Conservation (phyloP, 2,888 invertebrate genomes). For the Periphyllus acericola region DNA sequence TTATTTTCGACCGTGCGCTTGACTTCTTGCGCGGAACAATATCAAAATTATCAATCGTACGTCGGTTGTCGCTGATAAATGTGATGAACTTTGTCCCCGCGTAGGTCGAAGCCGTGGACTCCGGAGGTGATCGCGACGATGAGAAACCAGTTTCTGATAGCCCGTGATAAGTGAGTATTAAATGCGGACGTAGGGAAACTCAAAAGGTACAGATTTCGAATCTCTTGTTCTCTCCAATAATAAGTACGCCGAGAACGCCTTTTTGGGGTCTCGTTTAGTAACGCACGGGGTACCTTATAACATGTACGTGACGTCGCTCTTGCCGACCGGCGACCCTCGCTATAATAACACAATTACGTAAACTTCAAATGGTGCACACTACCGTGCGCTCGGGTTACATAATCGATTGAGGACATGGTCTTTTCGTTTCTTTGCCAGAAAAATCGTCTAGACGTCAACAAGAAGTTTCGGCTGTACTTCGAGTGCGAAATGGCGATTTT, state of each 20-base stretch:
- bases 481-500: conserved; percentile 45
- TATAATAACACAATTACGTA: background rate
- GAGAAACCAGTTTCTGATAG: conserved; percentile 43
- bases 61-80: conserved; percentile 43
- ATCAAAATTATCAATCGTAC: too few species aligned
- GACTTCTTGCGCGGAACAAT: too few species aligned
- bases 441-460: conserved; percentile 52
- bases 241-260: too few species aligned
- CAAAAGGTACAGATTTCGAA: too few species aligned
- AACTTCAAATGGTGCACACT: background rate
- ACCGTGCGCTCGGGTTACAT: background rate
- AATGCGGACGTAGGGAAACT: background rate
- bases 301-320: background rate
- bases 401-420: background rate
- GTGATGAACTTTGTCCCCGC: conserved; percentile 30
- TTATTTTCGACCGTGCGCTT: too few species aligned
- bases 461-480: conserved; percentile 16
- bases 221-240: too few species aligned
- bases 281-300: background rate
- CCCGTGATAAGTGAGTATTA: conserved; percentile 41
- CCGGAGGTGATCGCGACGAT: background rate
- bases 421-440: conserved; percentile 48
- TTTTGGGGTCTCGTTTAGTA: too few species aligned
- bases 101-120: background rate
- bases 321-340: background rate